Evolutionary conservation across 2,888 invertebrate species (phyloP).

Genomic region (Melolontha melolontha): DNA sequence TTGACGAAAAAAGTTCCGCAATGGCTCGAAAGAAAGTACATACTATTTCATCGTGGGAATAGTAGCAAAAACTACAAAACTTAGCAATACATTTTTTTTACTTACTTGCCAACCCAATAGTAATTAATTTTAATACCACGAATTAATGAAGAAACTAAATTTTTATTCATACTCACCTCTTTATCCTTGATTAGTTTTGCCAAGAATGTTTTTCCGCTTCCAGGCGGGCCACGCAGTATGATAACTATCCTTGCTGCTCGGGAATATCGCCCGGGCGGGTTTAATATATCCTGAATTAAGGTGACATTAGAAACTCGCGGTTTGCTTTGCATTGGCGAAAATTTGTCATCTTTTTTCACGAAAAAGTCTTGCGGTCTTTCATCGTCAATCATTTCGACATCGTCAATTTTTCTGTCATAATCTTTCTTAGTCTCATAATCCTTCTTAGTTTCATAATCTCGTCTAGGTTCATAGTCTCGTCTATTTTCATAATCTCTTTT

Average conservation of each 20-base stretch:
- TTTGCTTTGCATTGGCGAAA: slow-evolving; percentile 8
- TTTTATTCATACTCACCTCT: slow-evolving; percentile 67
- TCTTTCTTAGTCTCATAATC: slow-evolving; percentile 21
- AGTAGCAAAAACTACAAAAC: too few species aligned
- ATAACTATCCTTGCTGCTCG: slow-evolving; percentile 87
- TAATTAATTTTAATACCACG: too few species aligned
- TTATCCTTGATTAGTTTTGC: slow-evolving; percentile 88
- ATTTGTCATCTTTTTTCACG: slow-evolving; percentile 2
- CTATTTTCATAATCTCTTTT: neutral
- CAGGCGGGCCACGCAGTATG: slow-evolving; percentile 92
- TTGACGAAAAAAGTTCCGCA: too few species aligned
- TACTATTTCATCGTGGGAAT: too few species aligned
- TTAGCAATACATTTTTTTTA: too few species aligned
- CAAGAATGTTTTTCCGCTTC: slow-evolving; percentile 93
- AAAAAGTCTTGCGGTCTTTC: too few species aligned
- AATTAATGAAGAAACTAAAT: too few species aligned
- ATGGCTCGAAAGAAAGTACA: too few species aligned
- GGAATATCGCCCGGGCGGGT: slow-evolving; percentile 81
- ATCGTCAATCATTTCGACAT: slow-evolving; percentile 19
- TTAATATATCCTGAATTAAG: slow-evolving; percentile 86
- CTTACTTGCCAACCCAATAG: too few species aligned
- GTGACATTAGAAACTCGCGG: slow-evolving; percentile 61
- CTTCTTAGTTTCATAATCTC: neutral
- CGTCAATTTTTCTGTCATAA: neutral
- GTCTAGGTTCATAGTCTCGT: neutral